Evolutionary conservation across 23 tunicate genomes (phyloP).

Genomic region (Oikopleura dioica): DNA sequence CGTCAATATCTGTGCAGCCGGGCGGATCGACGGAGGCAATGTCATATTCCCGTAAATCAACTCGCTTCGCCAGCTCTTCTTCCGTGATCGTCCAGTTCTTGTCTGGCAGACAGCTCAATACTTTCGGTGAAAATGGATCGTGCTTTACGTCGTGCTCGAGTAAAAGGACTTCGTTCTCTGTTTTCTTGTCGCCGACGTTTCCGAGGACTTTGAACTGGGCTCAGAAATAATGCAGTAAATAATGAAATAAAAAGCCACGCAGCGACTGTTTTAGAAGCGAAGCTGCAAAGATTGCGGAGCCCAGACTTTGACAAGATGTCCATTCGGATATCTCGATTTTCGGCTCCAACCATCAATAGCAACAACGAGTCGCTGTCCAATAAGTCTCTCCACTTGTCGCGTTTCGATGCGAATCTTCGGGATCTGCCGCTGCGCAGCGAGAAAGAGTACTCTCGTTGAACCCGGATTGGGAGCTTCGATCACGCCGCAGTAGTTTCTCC

Average conservation of each 20-base stretch:
- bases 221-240: no score
- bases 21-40: constrained; percentile 96
- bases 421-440: constrained; percentile 67
- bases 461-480: constrained; percentile 46
- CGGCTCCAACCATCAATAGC: constrained; percentile 77
- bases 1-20: constrained; percentile 98
- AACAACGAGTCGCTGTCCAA: constrained; percentile 65
- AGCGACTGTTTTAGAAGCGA: no score
- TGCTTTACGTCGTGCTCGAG: constrained; percentile 90
- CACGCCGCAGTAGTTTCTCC: constrained; percentile 96
- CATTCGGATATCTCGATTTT: constrained; percentile 86
- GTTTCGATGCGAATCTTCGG: constrained; percentile 84
- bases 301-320: constrained; percentile 88
- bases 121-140: constrained; percentile 90
- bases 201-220: no score
- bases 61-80: constrained; percentile 30
- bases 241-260: no score
- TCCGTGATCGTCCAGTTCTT: constrained; percentile 53
- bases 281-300: no score
- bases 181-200: constrained; percentile 72
- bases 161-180: constrained; percentile 78
- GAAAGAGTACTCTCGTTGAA: constrained; percentile 58
- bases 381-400: constrained; percentile 45
- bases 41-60: constrained; percentile 44
- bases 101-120: constrained; percentile 63